phyloP scores from a whole-genome alignment of 2,888 invertebrate genomes.

The Ametastegia equiseti region DNA sequence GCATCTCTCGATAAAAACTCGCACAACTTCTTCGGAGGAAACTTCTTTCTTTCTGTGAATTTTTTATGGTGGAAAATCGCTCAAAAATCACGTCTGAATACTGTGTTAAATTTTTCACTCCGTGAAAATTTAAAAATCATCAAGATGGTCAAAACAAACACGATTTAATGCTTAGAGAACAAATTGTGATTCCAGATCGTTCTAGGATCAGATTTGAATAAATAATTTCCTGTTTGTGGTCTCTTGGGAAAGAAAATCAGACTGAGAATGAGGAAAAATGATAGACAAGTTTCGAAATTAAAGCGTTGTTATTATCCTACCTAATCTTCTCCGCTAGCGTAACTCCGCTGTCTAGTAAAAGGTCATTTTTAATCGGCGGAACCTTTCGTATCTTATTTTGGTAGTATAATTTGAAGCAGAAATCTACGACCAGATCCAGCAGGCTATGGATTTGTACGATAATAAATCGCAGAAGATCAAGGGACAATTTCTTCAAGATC shows the following conservation, averaged over 20 bases:
- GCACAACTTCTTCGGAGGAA: conserved; percentile 84
- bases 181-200: no score
- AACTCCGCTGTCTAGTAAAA: conserved; percentile 82
- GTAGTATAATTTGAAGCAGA: conserved; percentile 75
- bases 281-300: background rate
- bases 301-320: conserved; percentile 63
- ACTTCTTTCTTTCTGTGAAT: conserved; percentile 77
- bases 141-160: no score
- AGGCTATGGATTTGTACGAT: conserved; percentile 67
- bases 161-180: no score
- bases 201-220: no score
- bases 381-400: conserved; percentile 71
- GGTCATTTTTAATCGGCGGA: conserved; percentile 72
- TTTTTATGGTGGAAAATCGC: conserved; percentile 1
- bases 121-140: no score
- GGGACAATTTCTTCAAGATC: conserved; percentile 54
- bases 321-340: conserved; percentile 83
- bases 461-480: conserved; percentile 61
- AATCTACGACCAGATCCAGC: conserved; percentile 75
- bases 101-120: no score
- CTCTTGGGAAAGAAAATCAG: background rate
- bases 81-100: background rate
- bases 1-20: conserved; percentile 87
- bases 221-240: no score
- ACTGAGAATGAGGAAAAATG: background rate